phyloP scores from a whole-genome alignment of 2,888 invertebrate species.

The Doris montereyensis region DNA sequence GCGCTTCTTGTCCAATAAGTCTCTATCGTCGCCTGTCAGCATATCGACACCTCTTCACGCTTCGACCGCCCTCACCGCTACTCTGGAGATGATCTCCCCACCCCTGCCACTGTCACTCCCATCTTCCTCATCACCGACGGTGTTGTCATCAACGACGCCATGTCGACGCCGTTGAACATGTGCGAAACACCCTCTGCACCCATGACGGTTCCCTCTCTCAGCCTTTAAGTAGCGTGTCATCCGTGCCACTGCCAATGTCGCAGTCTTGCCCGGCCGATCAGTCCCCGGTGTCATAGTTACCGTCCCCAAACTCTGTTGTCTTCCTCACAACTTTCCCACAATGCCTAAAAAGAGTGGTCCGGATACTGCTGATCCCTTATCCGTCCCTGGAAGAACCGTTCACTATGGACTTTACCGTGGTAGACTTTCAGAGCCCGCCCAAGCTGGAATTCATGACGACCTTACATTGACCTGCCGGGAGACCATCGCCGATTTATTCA shows the following conservation, averaged over 20 bases:
- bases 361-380: not conserved
- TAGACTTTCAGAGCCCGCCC: conserved; percentile 40
- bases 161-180: not conserved
- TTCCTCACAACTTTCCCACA: not conserved
- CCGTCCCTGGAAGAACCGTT: conserved; percentile 36
- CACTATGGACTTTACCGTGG: conserved; percentile 36
- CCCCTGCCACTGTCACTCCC: not conserved
- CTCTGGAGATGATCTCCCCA: not conserved
- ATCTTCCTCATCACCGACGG: not conserved
- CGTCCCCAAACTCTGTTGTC: not conserved
- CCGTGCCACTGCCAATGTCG: not conserved
- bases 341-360: conserved; percentile 24
- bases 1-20: no score
- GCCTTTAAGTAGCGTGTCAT: no score
- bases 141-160: not conserved
- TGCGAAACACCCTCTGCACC: no score
- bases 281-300: not conserved
- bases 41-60: not conserved
- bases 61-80: not conserved
- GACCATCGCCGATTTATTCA: conserved; percentile 36
- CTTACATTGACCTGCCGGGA: conserved; percentile 34
- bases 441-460: conserved; percentile 39
- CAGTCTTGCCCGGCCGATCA: not conserved
- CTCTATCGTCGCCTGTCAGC: not conserved
- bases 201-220: no score